Evolutionary conservation across 1,140 invertebrate species (phyloP).

Genomic region (Drosophila rhopaloa): DNA sequence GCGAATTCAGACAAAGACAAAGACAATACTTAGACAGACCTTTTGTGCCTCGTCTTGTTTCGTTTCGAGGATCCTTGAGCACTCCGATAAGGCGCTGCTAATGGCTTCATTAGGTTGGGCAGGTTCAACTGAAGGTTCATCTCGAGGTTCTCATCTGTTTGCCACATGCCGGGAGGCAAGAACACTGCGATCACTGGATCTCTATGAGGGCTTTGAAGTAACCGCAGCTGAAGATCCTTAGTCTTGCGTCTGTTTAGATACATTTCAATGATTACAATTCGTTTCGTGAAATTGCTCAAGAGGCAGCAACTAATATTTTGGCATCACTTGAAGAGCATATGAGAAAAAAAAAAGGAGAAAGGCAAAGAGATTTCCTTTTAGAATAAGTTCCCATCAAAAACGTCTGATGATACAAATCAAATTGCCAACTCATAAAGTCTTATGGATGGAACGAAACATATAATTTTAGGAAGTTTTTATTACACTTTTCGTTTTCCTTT

Average conservation of each 20-base stretch:
- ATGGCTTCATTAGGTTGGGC: constrained; percentile 76
- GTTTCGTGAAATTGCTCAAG: constrained; percentile 60
- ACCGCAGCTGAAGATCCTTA: constrained; percentile 39
- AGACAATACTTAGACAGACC: constrained; percentile 44
- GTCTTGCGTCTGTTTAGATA: constrained; percentile 57
- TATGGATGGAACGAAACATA: constrained; percentile 60
- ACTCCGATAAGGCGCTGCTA: constrained; percentile 73
- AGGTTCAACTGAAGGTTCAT: constrained; percentile 38
- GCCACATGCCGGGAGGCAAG: constrained; percentile 73
- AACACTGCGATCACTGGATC: constrained; percentile 48
- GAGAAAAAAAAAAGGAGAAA: constrained; percentile 22
- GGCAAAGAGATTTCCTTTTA: constrained; percentile 34
- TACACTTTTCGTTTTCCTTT: constrained; percentile 56
- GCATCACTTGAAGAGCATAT: constrained; percentile 37
- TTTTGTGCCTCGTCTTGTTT: constrained; percentile 23
- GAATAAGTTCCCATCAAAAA: constrained; percentile 35
- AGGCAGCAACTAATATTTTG: constrained; percentile 48
- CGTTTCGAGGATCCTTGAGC: constrained; percentile 50
- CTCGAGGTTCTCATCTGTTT: constrained; percentile 59
- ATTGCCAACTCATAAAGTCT: constrained; percentile 59
- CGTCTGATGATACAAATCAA: constrained; percentile 51
- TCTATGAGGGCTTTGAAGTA: constrained; percentile 65
- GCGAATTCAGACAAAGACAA: constrained; percentile 21
- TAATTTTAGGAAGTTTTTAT: constrained; percentile 71
- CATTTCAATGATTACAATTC: constrained; percentile 64